Evolutionary conservation across 2,888 invertebrate genomes (phyloP), one percentile per base, ranked within the genome.

Genomic region (Falcaria lacertinaria): DNA sequence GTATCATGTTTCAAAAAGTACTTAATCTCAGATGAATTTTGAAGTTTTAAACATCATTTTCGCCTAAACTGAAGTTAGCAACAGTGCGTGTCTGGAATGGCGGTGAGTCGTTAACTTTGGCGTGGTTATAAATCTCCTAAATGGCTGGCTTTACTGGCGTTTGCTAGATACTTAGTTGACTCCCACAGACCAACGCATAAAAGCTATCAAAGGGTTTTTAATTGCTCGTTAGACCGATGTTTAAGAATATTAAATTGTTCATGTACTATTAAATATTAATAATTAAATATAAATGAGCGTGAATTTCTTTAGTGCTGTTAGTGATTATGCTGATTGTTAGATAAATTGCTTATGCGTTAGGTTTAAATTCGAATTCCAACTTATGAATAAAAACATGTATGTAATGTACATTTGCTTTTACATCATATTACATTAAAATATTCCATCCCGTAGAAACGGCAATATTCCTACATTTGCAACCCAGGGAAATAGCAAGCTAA

Each of bases 71-170:
- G 69, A 74, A 78, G 73, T 75, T 71, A 64, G 73, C 67, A 75
- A 65, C 70, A 70, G 67, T 74, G 78, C 81, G 81, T 80, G 80
- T 71, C 71, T 69, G 66, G 75, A 81, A 84, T 77, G 71, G 74
- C 64, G 68, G 74, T 57, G 64, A 74, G 73, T 75, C 80, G 74
- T 84, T 82, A 83, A 83, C 74, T 80, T 82, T 74, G 68, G 74
- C 74, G 70, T 59, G 60, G 79, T 76, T 77, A 75, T 87, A 87
- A 86, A 86, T 85, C 83, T 82, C 55, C 50, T 63, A 70, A 80
- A 84, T 76, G 67, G 74, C 63, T 63, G 63, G 64, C 69, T 76
- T 81, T 80, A 83, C 80, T 68, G 74, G 64, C 66, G 67, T 64
- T 69, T 60, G 65, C 70, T 71, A 69, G 57, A 54, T 22, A 37